Conservation (phyloP, 1,140 invertebrate genomes). For the Dolichoris vasculosae region DNA sequence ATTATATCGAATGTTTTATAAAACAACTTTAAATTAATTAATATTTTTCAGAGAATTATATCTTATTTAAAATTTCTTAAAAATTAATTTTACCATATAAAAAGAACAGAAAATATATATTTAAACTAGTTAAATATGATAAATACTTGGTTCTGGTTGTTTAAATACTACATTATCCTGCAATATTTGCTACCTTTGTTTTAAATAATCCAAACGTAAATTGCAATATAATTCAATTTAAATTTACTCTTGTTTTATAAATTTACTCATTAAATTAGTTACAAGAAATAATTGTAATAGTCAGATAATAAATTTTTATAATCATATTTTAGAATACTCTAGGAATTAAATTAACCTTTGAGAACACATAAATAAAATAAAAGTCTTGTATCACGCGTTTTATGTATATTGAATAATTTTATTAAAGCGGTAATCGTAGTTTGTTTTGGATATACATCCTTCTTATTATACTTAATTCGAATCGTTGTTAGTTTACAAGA, state of each 20-base stretch:
- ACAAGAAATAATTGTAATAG: not conserved
- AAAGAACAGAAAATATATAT: not conserved
- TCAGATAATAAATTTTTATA: not conserved
- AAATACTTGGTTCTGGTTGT: not conserved
- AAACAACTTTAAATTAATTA: too few species aligned
- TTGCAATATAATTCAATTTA: not conserved
- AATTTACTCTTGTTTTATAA: conserved; percentile 16
- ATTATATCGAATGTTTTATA: too few species aligned
- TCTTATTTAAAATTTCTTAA: too few species aligned
- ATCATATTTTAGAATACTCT: not conserved
- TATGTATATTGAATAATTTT: not conserved
- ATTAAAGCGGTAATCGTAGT: not conserved
- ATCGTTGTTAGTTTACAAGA: not conserved
- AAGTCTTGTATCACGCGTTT: not conserved
- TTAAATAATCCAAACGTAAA: not conserved
- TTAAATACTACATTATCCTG: not conserved
- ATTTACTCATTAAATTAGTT: not conserved
- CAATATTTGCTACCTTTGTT: conserved; percentile 11
- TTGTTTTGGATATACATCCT: not conserved
- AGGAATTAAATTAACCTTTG: not conserved
- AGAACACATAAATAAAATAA: not conserved
- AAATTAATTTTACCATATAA: not conserved
- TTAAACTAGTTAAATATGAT: not conserved
- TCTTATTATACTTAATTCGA: not conserved
- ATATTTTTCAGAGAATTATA: too few species aligned